Base-by-base conservation (phyloP, 2,797 vertebrate species). In the Anabacerthia variegaticeps region DNA sequence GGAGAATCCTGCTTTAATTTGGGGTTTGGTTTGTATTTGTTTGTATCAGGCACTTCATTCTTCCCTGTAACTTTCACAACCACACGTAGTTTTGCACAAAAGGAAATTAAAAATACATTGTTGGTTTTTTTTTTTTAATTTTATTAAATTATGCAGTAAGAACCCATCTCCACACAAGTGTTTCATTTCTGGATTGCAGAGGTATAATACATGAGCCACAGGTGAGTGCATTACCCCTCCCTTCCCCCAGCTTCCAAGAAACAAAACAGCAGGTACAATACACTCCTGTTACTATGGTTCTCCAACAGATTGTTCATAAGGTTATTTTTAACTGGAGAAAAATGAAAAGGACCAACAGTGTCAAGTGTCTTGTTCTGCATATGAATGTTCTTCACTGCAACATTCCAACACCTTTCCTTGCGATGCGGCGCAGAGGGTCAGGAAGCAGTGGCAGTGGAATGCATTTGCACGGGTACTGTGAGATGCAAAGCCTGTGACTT, bases 131-230 rank as follows among this genome's bases (percentile, higher is more conserved):
- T 85, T 90, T 78, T 90, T 79, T 73, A 83, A 92, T 91, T 96
- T 97, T 97, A 96, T 97, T 98, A 96, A 97, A 69, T 97, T 93
- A 93, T 4, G 95, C 96, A 97, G 87, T 96, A 97, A 96, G 97
- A 98, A 95, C 97, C 95, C 89, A 94, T 97, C 92, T 97, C 95
- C 97, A 92, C 96, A 97, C 97, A 98, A 92, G 96, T 95, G 87
- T 97, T 97, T 97, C 91, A 97, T 95, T 96, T 96, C 94, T 80
- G 95, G 93, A 97, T 94, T 97, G 95, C 97, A 97, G 97, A 98
- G 96, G 97, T 97, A 96, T 96, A 96, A 97, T 94, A 97, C 97
- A 97, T 90, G 93, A 97, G 96, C 93, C 93, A 97, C 81, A 92
- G 94, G 85, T 94, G 93, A 95, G 90, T 93, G 91, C 82, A 89